These are phyloP conservation scores for Mystacides longicornis DNA, from an alignment of 2,888 invertebrate species.

Conservation along the genomic window DNA sequence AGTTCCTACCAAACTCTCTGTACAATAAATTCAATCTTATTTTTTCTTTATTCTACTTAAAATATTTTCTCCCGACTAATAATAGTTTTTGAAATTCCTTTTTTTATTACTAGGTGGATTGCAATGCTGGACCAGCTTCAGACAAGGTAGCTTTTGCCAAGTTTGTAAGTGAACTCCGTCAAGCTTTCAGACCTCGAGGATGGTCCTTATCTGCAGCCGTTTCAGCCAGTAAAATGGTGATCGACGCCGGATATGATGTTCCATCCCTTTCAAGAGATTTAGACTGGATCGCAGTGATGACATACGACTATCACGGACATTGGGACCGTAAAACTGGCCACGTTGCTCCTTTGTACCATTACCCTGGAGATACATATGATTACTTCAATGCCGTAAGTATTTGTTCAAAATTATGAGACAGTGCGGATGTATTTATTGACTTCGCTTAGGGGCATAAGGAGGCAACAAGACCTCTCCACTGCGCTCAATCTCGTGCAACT, in stretches of 20 bases:
- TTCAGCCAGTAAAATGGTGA: constrained; percentile 63
- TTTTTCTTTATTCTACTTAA: too few species aligned
- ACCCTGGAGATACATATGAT: constrained; percentile 54
- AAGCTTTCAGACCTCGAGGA: constrained; percentile 52
- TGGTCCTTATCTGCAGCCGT: constrained; percentile 65
- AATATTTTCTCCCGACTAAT: too few species aligned
- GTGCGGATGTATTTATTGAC: too few species aligned
- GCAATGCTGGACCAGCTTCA: constrained; percentile 51
- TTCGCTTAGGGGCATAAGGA: too few species aligned
- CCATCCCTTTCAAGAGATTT: constrained; percentile 56
- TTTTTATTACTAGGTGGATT: constrained; percentile 44
- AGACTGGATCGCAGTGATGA: constrained; percentile 77
- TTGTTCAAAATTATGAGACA: too few species aligned
- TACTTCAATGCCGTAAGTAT: constrained; percentile 60
- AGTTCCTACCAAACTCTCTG: too few species aligned
- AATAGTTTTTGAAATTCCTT: too few species aligned
- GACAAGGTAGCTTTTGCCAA: constrained; percentile 63
- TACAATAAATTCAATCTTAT: too few species aligned
- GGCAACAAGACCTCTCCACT: too few species aligned
- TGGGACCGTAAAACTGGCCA: constrained; percentile 69
- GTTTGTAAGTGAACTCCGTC: constrained; percentile 58
- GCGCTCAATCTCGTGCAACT: too few species aligned
- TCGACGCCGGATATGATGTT: constrained; percentile 67
- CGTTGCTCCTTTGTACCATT: constrained; percentile 63
- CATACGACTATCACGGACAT: constrained; percentile 74